Conservation (phyloP, 2,888 invertebrate species). For the Drosophila kuntzei region DNA sequence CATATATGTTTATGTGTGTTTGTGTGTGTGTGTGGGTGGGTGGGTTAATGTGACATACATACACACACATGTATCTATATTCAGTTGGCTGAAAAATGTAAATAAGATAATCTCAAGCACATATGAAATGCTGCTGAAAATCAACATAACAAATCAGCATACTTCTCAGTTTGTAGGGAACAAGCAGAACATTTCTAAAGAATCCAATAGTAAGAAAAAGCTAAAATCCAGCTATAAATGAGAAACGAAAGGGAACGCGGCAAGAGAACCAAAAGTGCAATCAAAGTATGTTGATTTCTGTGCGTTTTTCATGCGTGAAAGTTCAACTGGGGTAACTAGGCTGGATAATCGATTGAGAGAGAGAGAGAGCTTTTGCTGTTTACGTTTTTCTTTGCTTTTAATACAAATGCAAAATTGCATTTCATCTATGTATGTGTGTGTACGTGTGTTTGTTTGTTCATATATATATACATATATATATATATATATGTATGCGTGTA, state of each 20-base stretch:
- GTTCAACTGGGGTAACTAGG: conserved; percentile 33
- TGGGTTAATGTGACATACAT: conserved; percentile 39
- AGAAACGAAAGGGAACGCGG: neutral
- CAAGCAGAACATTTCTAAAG: neutral
- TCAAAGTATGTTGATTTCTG: conserved; percentile 24
- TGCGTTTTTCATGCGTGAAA: conserved; percentile 46
- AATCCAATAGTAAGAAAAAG: neutral
- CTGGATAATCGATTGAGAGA: conserved; percentile 9
- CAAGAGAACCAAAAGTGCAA: neutral
- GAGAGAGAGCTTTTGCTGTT: conserved; percentile 10
- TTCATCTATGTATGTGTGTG: conserved; percentile 23
- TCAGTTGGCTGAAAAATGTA: conserved; percentile 4
- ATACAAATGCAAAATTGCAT: conserved; percentile 22
- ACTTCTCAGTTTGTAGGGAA: neutral
- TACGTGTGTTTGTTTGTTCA: conserved; percentile 37
- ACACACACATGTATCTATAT: conserved; percentile 28
- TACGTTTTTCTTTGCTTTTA: conserved; percentile 35
- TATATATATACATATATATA: conserved; percentile 43
- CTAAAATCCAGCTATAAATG: neutral
- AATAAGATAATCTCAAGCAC: neutral
- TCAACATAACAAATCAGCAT: neutral
- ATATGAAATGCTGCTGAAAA: neutral
- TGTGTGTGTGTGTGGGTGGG: conserved; percentile 28
- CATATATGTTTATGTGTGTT: conserved; percentile 3
- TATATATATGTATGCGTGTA: conserved; percentile 32